Percentiles rank a stretch among this genome's conserved stretches.
Evolutionary conservation across 2,113 vertebrate species (phyloP).

Genomic region (Burhinus bistriatus): DNA sequence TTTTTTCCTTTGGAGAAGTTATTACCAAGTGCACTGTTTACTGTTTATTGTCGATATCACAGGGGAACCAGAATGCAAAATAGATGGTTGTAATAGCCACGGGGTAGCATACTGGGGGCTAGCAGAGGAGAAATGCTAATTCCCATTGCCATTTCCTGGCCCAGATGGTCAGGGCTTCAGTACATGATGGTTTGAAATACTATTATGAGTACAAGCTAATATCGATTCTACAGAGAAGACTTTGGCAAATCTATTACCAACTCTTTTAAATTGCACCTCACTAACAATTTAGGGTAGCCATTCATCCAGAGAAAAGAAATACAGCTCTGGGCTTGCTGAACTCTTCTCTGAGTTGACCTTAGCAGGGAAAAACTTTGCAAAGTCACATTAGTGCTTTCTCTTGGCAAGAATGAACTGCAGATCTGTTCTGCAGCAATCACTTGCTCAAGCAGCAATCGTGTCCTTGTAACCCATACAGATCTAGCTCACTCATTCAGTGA

Average conservation of each 20-base stretch:
- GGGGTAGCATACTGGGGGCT: constrained; percentile 25
- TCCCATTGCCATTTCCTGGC: constrained; percentile 36
- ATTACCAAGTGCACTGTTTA: constrained; percentile 49
- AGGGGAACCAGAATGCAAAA: constrained; percentile 49
- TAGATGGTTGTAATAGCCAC: constrained; percentile 34
- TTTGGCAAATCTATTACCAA: constrained; percentile 41
- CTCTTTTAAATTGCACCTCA: constrained; percentile 18
- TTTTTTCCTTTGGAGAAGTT: constrained; percentile 38
- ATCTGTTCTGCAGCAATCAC: background rate
- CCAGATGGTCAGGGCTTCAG: constrained; percentile 56
- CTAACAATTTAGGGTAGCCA: background rate
- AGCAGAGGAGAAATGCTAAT: constrained; percentile 48
- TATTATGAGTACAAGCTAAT: constrained; percentile 51
- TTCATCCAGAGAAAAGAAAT: constrained; percentile 47
- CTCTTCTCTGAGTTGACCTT: background rate
- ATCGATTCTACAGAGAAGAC: constrained; percentile 37
- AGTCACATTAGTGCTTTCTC: background rate
- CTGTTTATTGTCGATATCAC: background rate
- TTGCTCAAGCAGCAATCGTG: background rate
- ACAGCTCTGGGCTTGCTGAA: constrained; percentile 3
- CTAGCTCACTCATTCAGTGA: background rate
- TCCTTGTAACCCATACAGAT: background rate
- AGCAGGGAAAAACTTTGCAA: background rate
- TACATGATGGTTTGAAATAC: constrained; percentile 6
- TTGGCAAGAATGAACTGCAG: background rate